Conservation (phyloP, 2,888 invertebrate genomes). For the Drosophila meridiana region DNA sequence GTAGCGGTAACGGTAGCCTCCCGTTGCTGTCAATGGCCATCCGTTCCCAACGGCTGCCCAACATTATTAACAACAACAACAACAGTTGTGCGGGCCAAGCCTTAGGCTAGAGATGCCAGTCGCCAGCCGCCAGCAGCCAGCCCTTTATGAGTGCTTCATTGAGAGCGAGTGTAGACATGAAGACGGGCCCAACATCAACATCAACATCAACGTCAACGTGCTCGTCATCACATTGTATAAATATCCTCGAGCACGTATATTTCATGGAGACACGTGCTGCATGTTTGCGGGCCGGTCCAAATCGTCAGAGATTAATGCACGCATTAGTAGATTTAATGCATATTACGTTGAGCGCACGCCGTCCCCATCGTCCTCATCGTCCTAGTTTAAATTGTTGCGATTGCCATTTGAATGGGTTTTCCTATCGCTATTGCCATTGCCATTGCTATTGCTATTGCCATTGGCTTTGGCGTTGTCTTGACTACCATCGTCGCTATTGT, state of each 20-base stretch:
- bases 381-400: constrained; percentile 8
- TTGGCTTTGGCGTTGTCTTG: constrained; percentile 50
- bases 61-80: constrained; percentile 66
- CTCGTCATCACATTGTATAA: constrained; percentile 79
- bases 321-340: constrained; percentile 85
- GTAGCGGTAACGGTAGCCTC: too few species aligned
- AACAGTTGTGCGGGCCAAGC: constrained; percentile 3
- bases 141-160: constrained; percentile 21
- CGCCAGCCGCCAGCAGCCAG: not conserved
- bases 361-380: constrained; percentile 40
- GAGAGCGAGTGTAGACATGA: not conserved
- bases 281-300: constrained; percentile 71
- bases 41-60: constrained; percentile 36
- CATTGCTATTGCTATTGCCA: constrained; percentile 20
- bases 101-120: constrained; percentile 14
- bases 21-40: constrained; percentile 40
- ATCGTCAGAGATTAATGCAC: constrained; percentile 84
- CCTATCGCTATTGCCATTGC: constrained; percentile 10
- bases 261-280: constrained; percentile 79
- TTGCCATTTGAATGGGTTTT: constrained; percentile 16
- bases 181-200: constrained; percentile 11
- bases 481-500: constrained; percentile 48
- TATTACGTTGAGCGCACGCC: constrained; percentile 67
- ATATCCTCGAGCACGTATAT: constrained; percentile 83
- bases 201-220: constrained; percentile 48